Conservation (phyloP, 1,140 invertebrate species). For the Lasioglossum baleicum region DNA sequence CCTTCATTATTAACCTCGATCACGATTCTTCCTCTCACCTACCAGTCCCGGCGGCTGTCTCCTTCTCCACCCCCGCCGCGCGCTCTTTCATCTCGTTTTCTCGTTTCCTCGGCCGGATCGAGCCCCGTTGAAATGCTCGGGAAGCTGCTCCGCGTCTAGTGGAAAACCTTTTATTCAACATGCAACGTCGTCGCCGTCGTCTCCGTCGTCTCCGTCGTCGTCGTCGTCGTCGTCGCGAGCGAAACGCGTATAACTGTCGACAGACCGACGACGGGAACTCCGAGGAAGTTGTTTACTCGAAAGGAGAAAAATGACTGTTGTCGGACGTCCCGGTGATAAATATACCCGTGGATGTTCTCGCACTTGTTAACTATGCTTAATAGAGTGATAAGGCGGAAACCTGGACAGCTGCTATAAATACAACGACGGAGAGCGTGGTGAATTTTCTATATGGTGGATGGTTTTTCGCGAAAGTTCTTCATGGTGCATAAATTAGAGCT, state of each 20-base stretch:
- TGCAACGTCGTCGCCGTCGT: background rate
- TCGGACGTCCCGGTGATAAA: conserved; percentile 19
- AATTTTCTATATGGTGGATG: no score
- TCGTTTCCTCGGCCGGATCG: background rate
- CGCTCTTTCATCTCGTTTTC: background rate
- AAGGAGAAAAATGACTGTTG: conserved; percentile 8
- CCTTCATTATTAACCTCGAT: conserved; percentile 66
- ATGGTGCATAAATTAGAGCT: no score
- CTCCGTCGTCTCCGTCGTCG: no score
- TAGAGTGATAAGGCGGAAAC: background rate
- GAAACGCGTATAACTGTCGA: conserved; percentile 21
- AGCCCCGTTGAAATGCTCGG: conserved; percentile 26
- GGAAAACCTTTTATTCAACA: conserved; percentile 40
- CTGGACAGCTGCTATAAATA: no score
- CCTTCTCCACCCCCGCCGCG: background rate
- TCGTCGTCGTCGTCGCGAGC: background rate
- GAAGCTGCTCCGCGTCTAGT: conserved; percentile 18
- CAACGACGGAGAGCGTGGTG: no score
- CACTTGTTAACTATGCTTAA: conserved; percentile 12
- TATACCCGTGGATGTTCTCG: background rate
- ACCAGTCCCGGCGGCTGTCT: conserved; percentile 4
- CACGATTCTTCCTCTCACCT: conserved; percentile 40
- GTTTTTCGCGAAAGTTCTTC: no score
- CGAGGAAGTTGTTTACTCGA: conserved; percentile 14
- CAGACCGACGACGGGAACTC: conserved; percentile 8